These are phyloP conservation scores for Eleutherodactylus coqui DNA, from an alignment of 2,797 vertebrate genomes.

Conservation along the genomic window DNA sequence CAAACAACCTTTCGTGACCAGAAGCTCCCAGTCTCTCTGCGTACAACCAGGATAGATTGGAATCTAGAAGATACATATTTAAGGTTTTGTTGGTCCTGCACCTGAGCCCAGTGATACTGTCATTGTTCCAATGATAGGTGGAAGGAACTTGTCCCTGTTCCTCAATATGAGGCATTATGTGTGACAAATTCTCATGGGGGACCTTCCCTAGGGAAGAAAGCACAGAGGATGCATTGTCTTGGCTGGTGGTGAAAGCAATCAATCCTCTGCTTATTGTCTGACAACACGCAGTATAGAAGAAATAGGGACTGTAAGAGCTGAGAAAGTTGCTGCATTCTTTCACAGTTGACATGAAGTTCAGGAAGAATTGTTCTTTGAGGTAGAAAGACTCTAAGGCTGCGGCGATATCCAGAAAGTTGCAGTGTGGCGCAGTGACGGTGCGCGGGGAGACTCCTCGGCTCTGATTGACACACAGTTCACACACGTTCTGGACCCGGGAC, in stretches of 20 bases:
- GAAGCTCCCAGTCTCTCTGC: constrained; percentile 88
- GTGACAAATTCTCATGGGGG: constrained; percentile 57
- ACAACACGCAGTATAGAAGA: constrained; percentile 91
- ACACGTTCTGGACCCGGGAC: constrained; percentile 78
- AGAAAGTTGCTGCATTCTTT: constrained; percentile 82
- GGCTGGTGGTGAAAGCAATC: constrained; percentile 40
- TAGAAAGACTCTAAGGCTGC: constrained; percentile 80
- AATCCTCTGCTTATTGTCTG: constrained; percentile 74
- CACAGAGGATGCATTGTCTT: constrained; percentile 66
- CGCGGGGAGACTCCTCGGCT: constrained; percentile 69
- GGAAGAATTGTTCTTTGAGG: constrained; percentile 78
- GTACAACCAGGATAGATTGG: constrained; percentile 88
- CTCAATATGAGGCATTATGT: constrained; percentile 79
- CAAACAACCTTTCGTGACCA: constrained; percentile 77
- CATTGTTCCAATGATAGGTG: constrained; percentile 65
- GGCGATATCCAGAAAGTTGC: constrained; percentile 76
- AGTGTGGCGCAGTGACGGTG: constrained; percentile 71
- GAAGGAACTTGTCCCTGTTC: constrained; percentile 71
- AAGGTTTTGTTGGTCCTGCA: constrained; percentile 97
- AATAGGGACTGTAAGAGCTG: constrained; percentile 85
- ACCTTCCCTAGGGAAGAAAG: constrained; percentile 75
- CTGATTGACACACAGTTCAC: constrained; percentile 87
- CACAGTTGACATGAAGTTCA: constrained; percentile 70
- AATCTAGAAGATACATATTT: constrained; percentile 92
- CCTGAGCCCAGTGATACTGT: constrained; percentile 82